Evolutionary conservation across 2,888 invertebrate species (phyloP).

Genomic region (Luffia ferchaultella): DNA sequence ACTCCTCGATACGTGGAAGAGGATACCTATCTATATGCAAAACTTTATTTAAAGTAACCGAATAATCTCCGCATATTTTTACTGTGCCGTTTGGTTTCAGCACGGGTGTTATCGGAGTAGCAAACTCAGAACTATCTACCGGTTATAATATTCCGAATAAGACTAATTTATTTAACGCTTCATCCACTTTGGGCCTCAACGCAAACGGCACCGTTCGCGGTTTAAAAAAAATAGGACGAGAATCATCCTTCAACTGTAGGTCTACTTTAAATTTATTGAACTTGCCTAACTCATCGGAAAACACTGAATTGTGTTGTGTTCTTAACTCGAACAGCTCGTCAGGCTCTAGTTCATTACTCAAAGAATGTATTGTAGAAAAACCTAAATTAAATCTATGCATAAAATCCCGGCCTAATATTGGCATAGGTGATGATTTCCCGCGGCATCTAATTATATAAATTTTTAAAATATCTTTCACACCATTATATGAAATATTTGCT

Average conservation of each 20-base stretch:
- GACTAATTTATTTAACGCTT: constrained; percentile 15
- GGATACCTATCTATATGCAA: constrained; percentile 20
- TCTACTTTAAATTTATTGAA: constrained; percentile 15
- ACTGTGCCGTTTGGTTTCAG: constrained; percentile 14
- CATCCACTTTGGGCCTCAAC: constrained; percentile 18
- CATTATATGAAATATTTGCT: neutral
- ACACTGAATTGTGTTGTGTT: constrained; percentile 10
- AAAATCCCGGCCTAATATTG: constrained; percentile 15
- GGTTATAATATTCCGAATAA: constrained; percentile 17
- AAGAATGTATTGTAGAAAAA: constrained; percentile 5
- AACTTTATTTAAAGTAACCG: constrained; percentile 20
- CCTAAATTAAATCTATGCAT: constrained; percentile 3
- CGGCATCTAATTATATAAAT: constrained; percentile 17
- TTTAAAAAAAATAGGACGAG: constrained; percentile 13
- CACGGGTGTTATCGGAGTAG: constrained; percentile 18
- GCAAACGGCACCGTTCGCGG: constrained; percentile 21
- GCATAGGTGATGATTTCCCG: constrained; percentile 7
- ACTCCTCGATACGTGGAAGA: constrained; percentile 14
- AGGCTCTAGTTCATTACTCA: constrained; percentile 6
- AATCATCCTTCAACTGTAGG: constrained; percentile 11
- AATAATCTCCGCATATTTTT: constrained; percentile 17
- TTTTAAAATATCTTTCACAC: constrained; percentile 11
- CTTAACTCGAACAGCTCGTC: neutral
- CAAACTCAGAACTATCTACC: constrained; percentile 15
- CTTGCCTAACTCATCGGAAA: constrained; percentile 12